Percentiles rank a stretch among this genome's conserved stretches.
Evolutionary conservation across 1,140 invertebrate species (phyloP).

Genomic region (Procambarus virginalis): DNA sequence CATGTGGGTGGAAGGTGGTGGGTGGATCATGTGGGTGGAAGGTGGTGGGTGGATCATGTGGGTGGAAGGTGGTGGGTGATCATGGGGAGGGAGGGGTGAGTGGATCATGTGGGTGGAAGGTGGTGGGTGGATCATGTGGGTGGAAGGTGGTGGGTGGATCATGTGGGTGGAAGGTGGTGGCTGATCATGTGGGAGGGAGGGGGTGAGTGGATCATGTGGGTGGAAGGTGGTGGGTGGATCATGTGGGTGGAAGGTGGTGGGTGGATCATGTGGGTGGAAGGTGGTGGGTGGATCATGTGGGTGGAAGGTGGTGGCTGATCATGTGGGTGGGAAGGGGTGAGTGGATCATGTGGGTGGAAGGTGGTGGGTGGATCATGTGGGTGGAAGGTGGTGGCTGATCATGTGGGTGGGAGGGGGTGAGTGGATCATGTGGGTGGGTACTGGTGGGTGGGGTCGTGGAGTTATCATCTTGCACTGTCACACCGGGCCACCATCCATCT

Average conservation of each 20-base stretch:
- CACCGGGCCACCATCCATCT: conserved; percentile 20
- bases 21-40: no score
- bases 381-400: background rate
- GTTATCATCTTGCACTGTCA: background rate
- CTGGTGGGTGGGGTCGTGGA: background rate
- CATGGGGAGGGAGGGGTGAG: background rate
- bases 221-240: no score
- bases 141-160: no score
- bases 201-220: background rate
- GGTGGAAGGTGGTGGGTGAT: background rate
- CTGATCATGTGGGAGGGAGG: background rate
- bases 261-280: background rate
- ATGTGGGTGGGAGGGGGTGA: background rate
- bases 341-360: no score
- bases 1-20: background rate
- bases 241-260: background rate
- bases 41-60: no score
- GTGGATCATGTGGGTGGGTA: background rate
- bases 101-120: no score
- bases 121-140: no score
- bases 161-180: no score
- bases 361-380: conserved; percentile 1
- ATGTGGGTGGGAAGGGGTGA: background rate
- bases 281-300: background rate
- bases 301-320: background rate